Evolutionary conservation across 2,888 invertebrate genomes (phyloP), one percentile per base, ranked within the genome.

Genomic region (Campaea margaritaria): DNA sequence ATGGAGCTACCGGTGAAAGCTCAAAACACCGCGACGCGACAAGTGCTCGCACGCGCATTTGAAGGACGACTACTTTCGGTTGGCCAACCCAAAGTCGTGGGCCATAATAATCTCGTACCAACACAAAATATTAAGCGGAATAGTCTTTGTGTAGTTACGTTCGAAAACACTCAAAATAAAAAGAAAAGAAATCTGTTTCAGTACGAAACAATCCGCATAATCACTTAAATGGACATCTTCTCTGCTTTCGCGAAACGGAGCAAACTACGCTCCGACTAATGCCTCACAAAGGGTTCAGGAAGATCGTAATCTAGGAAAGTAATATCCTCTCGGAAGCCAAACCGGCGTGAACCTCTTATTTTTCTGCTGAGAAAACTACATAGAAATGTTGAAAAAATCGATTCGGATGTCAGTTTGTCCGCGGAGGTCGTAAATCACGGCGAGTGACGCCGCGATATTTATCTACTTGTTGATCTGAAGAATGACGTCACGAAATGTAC

Each of bases 241-340:
- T 51, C 42, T 1, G 55, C 45, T 49, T 50, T 50, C 49, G 14
- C 55, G 13, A 21, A 46, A 46, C 28, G 34, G 50, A 62, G 60
- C 61, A 58, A 65, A 13, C 60, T 49, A 64, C 67, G 65, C 69
- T 70, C 13, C 56, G 16, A 56, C 55, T 62, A 73, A 74, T 75
- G 70, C 66, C 64, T 64, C 69, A 67, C 67, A 65, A 75, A 74
- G 75, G 74, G 75, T 71, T 79, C 73, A 64, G 62, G 51, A 60
- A 76, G 87, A 88, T 87, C 72, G 68, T 74, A 82, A 87, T 89
- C 87, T 79, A 66, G 69, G 65, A 81, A 83, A 76, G 86, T 82
- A 87, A 89, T 89, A 87, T 89, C 87, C 86, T 83, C 50, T 79
- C 81, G 70, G 67, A 64, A 76, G 75, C 73, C 72, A 74, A 75